phyloP scores from a whole-genome alignment of 2,113 vertebrate genomes.

The Hiodon tergisus region DNA sequence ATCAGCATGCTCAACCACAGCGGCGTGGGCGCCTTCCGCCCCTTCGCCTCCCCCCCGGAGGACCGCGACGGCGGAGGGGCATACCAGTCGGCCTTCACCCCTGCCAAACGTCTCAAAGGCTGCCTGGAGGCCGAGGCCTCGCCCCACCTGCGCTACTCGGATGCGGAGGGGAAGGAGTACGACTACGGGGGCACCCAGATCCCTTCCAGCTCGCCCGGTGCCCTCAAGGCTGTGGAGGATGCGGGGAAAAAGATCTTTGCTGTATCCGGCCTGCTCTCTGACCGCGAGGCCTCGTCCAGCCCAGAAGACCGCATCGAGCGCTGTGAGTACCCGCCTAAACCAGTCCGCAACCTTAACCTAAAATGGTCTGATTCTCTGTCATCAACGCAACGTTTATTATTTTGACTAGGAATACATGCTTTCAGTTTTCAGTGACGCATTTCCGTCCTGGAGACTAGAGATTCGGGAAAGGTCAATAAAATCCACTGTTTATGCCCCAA shows the following conservation, averaged over 20 bases:
- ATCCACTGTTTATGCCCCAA: too few relatives aligned
- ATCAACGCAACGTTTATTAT: neutral
- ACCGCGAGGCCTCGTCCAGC: slow-evolving; percentile 94
- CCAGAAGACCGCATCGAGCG: slow-evolving; percentile 95
- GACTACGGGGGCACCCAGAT: slow-evolving; percentile 88
- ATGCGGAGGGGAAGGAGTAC: slow-evolving; percentile 97
- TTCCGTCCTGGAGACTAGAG: neutral
- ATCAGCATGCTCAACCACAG: slow-evolving; percentile 99
- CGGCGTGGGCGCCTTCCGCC: slow-evolving; percentile 92
- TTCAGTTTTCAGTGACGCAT: neutral
- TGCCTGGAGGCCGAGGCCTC: slow-evolving; percentile 91
- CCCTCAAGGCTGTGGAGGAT: slow-evolving; percentile 89
- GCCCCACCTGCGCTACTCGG: slow-evolving; percentile 96
- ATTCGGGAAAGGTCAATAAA: too few relatives aligned
- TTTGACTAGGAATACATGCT: neutral
- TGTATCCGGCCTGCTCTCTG: slow-evolving; percentile 95
- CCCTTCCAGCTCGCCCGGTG: slow-evolving; percentile 86
- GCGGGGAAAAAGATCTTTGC: slow-evolving; percentile 97
- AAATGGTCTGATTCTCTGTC: neutral
- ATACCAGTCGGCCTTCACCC: slow-evolving; percentile 97
- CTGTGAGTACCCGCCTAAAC: slow-evolving; percentile 79
- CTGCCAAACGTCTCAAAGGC: slow-evolving; percentile 96
- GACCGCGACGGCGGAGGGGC: slow-evolving; percentile 90
- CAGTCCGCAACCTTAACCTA: neutral
- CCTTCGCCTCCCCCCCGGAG: slow-evolving; percentile 87